Evolutionary conservation across 1,140 invertebrate species (phyloP), one percentile per base, ranked within the genome.

Genomic region (Neodiprion pinetum): DNA sequence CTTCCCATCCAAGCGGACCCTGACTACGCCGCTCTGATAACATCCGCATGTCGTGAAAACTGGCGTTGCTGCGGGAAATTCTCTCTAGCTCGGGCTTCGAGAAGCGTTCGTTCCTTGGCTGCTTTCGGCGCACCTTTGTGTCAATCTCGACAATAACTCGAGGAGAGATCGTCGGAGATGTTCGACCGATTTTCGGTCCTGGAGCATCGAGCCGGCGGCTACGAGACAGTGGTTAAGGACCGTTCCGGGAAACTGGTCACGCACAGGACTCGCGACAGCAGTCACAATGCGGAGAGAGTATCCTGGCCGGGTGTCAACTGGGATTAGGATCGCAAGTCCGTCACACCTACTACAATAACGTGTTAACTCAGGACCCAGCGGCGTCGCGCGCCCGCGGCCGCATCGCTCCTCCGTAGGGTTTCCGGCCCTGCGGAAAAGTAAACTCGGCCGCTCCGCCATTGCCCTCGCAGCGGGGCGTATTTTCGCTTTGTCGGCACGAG

Each of bases 401-500:
- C 7, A 14, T 67, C 9, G 11, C 47, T 17, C 5, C 1, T 40
- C 28, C 28, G 1, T 5, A 5, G 28, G 28, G 28, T 40, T 40
- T 40, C 28, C 28, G 28, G 28, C 28, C 28, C 28, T 40, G 28
- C 28, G 28, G n/a, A 61, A 12, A 61, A 61, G 53, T 61, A 61
- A 9, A 61, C 5, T 7, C 53, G 11, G n/a, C 53, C 53, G n/a
- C 14, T 14, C 14, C 21, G 47, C 69, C 72, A 68, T 74, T 74
- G 70, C 74, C 70, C 77, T 77, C 83, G 21, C 85, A 86, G 83
- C 83, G 75, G 85, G 84, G 75, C 77, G 77, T 81, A 78, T 80
- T 74, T 80, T n/a, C 50, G 78, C 86, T 88, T 88, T 88, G 87
- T 88, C 86, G 86, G 86, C 81, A 73, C 21, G 75, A 72, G 73